A percentile compares a stretch with the other conserved stretches of the same genome.
phyloP scores from a whole-genome alignment of 1,140 invertebrate genomes.

The Agrilus planipennis region DNA sequence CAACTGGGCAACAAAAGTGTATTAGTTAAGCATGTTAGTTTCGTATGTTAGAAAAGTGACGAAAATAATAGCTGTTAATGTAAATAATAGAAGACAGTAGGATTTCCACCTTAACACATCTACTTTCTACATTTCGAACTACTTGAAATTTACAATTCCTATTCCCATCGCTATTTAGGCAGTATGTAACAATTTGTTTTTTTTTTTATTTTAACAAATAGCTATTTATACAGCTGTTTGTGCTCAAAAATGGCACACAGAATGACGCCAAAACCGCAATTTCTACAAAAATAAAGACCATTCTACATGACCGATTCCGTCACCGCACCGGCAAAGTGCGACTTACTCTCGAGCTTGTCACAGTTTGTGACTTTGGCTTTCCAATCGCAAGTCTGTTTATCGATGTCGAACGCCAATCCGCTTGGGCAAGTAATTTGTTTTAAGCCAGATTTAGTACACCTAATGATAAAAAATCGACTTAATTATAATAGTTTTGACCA shows the following conservation, averaged over 20 bases:
- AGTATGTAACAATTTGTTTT: constrained; percentile 1
- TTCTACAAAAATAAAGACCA: not conserved
- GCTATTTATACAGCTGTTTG: too few relatives aligned
- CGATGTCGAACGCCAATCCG: constrained; percentile 90
- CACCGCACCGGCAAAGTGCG: constrained; percentile 25
- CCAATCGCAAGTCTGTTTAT: constrained; percentile 96
- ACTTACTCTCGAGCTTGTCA: constrained; percentile 93
- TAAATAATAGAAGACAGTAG: too few relatives aligned
- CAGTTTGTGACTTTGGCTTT: constrained; percentile 93
- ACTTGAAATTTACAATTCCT: constrained; percentile 6
- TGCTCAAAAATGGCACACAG: not conserved
- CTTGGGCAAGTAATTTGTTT: constrained; percentile 90
- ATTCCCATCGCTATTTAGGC: not conserved
- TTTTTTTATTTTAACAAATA: too few relatives aligned
- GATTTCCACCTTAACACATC: too few relatives aligned
- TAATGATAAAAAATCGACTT: constrained; percentile 34
- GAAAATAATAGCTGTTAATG: too few relatives aligned
- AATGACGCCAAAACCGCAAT: not conserved
- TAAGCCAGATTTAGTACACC: constrained; percentile 85
- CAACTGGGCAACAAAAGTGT: too few relatives aligned
- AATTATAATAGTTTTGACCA: constrained; percentile 24
- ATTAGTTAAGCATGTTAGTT: too few relatives aligned
- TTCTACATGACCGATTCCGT: constrained; percentile 18
- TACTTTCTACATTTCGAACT: constrained; percentile 10
- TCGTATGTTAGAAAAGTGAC: too few relatives aligned